Conservation (phyloP, 2,113 vertebrate species). For the Chauna torquata region DNA sequence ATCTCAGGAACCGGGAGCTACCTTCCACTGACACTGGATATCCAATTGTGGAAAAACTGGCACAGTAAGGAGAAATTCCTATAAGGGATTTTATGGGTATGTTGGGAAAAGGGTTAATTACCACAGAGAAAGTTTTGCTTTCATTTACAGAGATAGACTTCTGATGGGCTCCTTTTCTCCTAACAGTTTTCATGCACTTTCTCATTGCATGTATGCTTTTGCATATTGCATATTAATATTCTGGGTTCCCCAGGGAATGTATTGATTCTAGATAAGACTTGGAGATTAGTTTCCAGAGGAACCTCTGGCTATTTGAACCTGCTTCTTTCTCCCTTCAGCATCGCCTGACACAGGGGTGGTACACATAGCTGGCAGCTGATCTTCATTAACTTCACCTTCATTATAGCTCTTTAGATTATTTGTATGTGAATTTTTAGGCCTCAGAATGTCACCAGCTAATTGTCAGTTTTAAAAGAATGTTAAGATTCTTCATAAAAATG, state of each 20-base stretch:
- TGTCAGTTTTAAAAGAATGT: not conserved
- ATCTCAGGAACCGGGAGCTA: not conserved
- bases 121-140: not conserved
- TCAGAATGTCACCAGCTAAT: not conserved
- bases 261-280: not conserved
- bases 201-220: not conserved
- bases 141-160: not conserved
- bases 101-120: not conserved
- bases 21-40: not conserved
- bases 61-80: not conserved
- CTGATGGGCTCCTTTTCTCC: not conserved
- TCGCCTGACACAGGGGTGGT: accelerated
- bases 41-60: not conserved
- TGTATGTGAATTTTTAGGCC: not conserved
- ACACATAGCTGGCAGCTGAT: not conserved
- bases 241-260: not conserved
- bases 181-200: not conserved
- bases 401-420: not conserved
- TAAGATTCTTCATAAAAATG: not conserved
- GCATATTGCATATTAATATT: not conserved
- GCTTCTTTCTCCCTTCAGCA: not conserved
- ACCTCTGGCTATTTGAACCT: not conserved
- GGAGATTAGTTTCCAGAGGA: not conserved
- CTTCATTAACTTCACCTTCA: not conserved
- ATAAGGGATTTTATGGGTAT: accelerated